A percentile compares a stretch with the other conserved stretches of the same genome.
phyloP scores from a whole-genome alignment of 2,113 vertebrate species.

The Tetrax tetrax region DNA sequence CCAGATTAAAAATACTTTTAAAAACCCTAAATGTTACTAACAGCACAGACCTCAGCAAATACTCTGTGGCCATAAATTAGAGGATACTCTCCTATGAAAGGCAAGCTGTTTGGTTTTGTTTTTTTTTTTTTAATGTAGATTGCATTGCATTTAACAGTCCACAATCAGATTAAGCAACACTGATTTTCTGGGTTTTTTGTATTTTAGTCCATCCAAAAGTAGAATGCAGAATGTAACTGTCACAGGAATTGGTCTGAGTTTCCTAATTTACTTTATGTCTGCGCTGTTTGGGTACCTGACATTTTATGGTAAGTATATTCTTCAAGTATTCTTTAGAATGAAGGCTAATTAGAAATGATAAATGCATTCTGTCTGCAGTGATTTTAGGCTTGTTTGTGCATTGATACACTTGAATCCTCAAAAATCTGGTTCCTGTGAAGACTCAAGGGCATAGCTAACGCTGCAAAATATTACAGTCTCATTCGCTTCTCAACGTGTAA shows the following conservation, averaged over 20 bases:
- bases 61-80: background rate
- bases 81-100: background rate
- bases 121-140: background rate
- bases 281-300: conserved; percentile 96
- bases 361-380: background rate
- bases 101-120: background rate
- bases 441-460: background rate
- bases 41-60: background rate
- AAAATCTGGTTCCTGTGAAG: background rate
- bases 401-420: background rate
- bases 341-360: background rate
- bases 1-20: background rate
- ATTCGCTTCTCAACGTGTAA: background rate
- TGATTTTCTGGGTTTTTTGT: background rate
- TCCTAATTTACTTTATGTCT: conserved; percentile 87
- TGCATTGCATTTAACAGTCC: background rate
- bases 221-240: conserved; percentile 91
- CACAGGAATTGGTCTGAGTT: conserved; percentile 86
- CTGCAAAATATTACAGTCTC: background rate
- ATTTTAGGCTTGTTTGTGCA: background rate
- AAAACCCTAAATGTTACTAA: background rate
- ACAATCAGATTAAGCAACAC: background rate
- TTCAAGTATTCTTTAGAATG: background rate
- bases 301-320: conserved; percentile 87
- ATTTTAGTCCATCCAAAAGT: conserved; percentile 85